Evolutionary conservation across 2,797 vertebrate species (phyloP).

Genomic region (Coccyzus lansbergi): DNA sequence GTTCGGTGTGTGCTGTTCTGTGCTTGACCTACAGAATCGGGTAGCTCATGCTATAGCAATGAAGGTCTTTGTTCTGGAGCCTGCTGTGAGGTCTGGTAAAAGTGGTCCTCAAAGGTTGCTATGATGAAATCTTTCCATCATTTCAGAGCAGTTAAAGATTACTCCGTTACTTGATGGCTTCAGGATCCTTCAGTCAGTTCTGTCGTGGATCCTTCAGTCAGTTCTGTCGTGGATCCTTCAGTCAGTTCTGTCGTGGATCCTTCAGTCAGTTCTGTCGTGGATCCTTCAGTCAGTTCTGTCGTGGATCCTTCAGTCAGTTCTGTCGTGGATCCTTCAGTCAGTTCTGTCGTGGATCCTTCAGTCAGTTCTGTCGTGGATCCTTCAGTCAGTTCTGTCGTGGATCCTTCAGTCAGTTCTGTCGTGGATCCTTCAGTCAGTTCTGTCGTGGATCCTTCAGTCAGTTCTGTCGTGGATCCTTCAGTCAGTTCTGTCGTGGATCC

Average conservation of each 20-base stretch:
- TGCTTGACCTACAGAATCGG: not conserved
- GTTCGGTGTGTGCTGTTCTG: not conserved
- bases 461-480: not conserved
- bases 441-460: too few species aligned
- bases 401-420: not conserved
- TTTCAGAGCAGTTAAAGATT: not conserved
- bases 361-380: not conserved
- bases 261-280: not conserved
- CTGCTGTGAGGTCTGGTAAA: not conserved
- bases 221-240: not conserved
- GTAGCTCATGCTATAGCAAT: not conserved
- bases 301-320: not conserved
- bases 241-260: not conserved
- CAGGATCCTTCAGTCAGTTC: not conserved
- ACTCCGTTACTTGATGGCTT: fast-evolving
- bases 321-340: too few species aligned
- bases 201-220: too few species aligned
- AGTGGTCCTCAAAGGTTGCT: not conserved
- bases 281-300: not conserved
- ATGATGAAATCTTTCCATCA: not conserved
- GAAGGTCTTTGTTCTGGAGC: not conserved
- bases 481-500: not conserved
- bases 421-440: not conserved
- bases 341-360: not conserved
- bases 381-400: not conserved